These are phyloP conservation scores for Onthophagus taurus DNA, from an alignment of 1,140 invertebrate species.

Conservation along the genomic window DNA sequence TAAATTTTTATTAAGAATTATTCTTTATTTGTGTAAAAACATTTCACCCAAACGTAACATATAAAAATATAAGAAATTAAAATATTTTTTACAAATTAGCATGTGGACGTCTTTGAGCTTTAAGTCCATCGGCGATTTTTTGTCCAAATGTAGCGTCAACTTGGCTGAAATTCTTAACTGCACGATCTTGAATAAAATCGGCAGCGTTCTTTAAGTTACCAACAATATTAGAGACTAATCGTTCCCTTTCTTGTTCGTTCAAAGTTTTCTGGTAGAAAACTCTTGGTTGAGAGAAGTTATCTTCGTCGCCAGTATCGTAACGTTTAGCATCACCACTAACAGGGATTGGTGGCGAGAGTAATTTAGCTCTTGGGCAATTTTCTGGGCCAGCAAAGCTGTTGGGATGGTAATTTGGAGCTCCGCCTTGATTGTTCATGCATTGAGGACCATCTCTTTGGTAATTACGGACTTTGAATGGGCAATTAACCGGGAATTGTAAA, in stretches of 20 bases:
- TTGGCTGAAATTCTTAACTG: constrained; percentile 63
- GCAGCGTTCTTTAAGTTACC: constrained; percentile 66
- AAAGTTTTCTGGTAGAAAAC: constrained; percentile 76
- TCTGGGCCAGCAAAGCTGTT: constrained; percentile 75
- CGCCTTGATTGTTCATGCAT: constrained; percentile 48
- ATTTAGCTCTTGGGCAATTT: constrained; percentile 41
- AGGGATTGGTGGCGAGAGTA: constrained; percentile 44
- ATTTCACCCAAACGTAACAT: too few relatives aligned
- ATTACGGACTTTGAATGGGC: constrained; percentile 61
- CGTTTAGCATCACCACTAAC: constrained; percentile 57
- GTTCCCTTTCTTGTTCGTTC: constrained; percentile 56
- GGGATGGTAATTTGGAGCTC: constrained; percentile 80
- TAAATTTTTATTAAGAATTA: too few relatives aligned
- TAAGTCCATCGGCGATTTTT: constrained; percentile 52
- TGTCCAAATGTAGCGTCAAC: constrained; percentile 59
- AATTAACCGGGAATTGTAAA: constrained; percentile 81
- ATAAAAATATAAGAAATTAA: too few relatives aligned
- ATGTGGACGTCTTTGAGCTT: constrained; percentile 20
- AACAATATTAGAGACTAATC: constrained; percentile 74
- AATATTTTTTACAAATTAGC: constrained; percentile 34
- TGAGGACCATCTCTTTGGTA: constrained; percentile 75
- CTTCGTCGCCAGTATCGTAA: constrained; percentile 75
- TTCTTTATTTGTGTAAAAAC: too few relatives aligned
- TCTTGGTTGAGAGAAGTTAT: constrained; percentile 81
- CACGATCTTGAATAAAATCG: constrained; percentile 76